Evolutionary conservation across 2,888 invertebrate genomes (phyloP).

Genomic region (Bimastos eiseni): DNA sequence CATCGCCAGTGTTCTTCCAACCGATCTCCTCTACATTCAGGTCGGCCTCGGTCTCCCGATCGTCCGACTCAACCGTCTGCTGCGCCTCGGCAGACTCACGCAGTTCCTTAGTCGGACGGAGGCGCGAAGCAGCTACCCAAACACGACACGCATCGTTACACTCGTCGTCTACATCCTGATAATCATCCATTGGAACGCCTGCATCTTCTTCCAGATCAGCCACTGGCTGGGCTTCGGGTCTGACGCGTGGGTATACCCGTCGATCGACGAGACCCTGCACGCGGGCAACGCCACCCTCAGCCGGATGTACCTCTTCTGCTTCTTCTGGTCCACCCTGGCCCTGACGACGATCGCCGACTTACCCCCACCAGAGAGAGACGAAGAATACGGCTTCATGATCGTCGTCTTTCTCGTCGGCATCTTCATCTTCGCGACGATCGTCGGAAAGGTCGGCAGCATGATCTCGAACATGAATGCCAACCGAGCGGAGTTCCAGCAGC

Average conservation of each 20-base stretch:
- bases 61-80: slow-evolving; percentile 80
- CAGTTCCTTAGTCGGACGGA: slow-evolving; percentile 94
- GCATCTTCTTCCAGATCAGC: slow-evolving; percentile 59
- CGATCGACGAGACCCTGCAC: slow-evolving; percentile 35
- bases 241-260: slow-evolving; percentile 72
- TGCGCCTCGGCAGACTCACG: slow-evolving; percentile 75
- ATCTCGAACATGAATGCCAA: slow-evolving; percentile 93
- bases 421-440: slow-evolving; percentile 93
- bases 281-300: slow-evolving; percentile 64
- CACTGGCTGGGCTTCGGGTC: slow-evolving; percentile 80
- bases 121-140: slow-evolving; percentile 89
- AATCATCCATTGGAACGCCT: slow-evolving; percentile 63
- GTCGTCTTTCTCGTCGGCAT: slow-evolving; percentile 88
- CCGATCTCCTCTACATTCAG: slow-evolving; percentile 41
- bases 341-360: slow-evolving; percentile 85
- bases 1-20: slow-evolving; percentile 65
- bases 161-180: slow-evolving; percentile 60
- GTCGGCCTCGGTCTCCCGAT: slow-evolving; percentile 61
- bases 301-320: slow-evolving; percentile 75
- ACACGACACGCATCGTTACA: slow-evolving; percentile 65
- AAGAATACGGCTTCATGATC: slow-evolving; percentile 90
- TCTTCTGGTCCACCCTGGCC: slow-evolving; percentile 96
- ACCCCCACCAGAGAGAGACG: slow-evolving; percentile 88
- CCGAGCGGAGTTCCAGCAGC: slow-evolving; percentile 89
- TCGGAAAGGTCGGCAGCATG: slow-evolving; percentile 76